These are phyloP conservation scores for Ammodytes dubius DNA, from an alignment of 2,113 vertebrate genomes.

Conservation along the genomic window DNA sequence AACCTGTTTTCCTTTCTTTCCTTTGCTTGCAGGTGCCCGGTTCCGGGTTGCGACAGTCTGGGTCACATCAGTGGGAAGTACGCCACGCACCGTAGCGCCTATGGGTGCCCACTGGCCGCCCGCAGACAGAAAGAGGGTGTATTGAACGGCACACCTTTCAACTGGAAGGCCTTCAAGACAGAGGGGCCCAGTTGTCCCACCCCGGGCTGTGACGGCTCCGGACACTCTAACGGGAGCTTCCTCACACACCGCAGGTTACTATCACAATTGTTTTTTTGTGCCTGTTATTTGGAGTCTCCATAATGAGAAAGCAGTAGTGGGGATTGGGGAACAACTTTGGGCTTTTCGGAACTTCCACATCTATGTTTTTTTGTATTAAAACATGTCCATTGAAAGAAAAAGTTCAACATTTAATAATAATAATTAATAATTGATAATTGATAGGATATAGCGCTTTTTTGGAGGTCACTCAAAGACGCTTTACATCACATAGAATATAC, in stretches of 20 bases:
- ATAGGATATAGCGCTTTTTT: no score
- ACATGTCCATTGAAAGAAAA: neutral
- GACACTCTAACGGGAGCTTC: slow-evolving; percentile 97
- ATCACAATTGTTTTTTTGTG: no score
- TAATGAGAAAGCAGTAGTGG: no score
- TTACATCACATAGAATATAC: no score
- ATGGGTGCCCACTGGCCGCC: slow-evolving; percentile 94
- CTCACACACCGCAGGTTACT: slow-evolving; percentile 96
- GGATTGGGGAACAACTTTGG: no score
- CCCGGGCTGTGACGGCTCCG: slow-evolving; percentile 94
- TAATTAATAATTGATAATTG: no score
- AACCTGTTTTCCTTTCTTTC: slow-evolving; percentile 17
- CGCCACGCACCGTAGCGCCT: slow-evolving; percentile 97
- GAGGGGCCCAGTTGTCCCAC: slow-evolving; percentile 97
- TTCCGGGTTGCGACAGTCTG: slow-evolving; percentile 96
- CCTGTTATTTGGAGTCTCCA: no score
- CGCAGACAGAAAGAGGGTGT: slow-evolving; percentile 96
- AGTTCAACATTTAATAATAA: neutral
- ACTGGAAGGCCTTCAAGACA: slow-evolving; percentile 96
- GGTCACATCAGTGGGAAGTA: slow-evolving; percentile 99
- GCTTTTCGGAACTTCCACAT: neutral
- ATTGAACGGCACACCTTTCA: slow-evolving; percentile 92
- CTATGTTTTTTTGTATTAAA: no score
- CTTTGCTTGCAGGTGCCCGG: slow-evolving; percentile 89
- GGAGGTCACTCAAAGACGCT: no score